Base-by-base conservation (phyloP, 2,888 invertebrate species). In the Temnothorax unifasciatus region DNA sequence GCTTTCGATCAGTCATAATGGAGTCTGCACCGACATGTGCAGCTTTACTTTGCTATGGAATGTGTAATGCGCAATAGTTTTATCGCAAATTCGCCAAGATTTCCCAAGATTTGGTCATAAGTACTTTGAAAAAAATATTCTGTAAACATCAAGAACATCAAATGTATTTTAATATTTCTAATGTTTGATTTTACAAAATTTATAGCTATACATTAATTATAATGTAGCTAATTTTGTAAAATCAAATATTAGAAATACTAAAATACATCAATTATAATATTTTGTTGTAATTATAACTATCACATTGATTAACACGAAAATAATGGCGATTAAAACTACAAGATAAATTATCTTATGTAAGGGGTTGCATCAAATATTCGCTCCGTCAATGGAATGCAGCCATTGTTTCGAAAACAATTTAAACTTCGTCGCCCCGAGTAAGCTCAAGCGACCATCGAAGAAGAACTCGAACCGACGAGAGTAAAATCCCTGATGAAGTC, bases 351-450 rank as follows among this genome's bases (percentile, higher is more conserved):
- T 69, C 34, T 59, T 34, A 41, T 41, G 5, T 57, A 47, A 71
- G 34, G 47, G 69, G n/a, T 59, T 29, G 34, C 64, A 47, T 87
- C 75, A 77, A 85, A 59, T 73, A 85, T 84, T 66, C 57, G 82
- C 57, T 9, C n/a, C 21, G 41, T 81, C 41, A 47, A 64, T 21
- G 75, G 57, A 66, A 82, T 44, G n/a, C 54, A 41, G 47, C 73
- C 57, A 47, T 25, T 85, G 82, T 89, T 90, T 89, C 85, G 84
- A 86, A 88, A 90, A 89, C 89, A 90, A 90, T 90, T 90, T 90
- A 89, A 90, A 90, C 88, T 90, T 90, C 41, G 69, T 50, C 64
- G 29, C 25, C 71, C 18, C 52, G 44, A 29, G 21, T 69, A 50
- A 77, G 64, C 52, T 57, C 44, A 29, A 73, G 63, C 75, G 85